Evolutionary conservation across 2,888 invertebrate species (phyloP), one percentile per base, ranked within the genome.

Genomic region (Sminthurinus aureus): DNA sequence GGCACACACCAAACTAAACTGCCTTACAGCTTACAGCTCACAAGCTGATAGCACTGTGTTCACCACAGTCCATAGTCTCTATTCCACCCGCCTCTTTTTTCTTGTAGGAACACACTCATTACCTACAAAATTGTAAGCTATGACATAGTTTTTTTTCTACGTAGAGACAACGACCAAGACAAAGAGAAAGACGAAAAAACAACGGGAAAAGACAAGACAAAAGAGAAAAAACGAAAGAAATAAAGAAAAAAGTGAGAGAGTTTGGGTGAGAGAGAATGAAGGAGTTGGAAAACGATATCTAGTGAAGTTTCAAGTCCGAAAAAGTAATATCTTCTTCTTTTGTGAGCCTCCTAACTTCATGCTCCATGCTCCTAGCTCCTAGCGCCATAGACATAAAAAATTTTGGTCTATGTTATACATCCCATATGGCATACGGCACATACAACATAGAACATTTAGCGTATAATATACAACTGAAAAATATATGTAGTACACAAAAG

Each of bases 251-350:
- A 38, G 6, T 4, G 38, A 4, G 38, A 38, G 38, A 38, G 38
- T 38, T 38, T 38, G 38, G 38, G 38, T 38, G 20, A 69, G n/a
- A 69, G n/a, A 50, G 86, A 87, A 85, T 85, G 84, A 78, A 85
- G 87, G 84, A 85, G 84, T 85, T 85, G 86, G 85, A 85, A 86
- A 82, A 26, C 81, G 84, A 83, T 52, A 18, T 58, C 58, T 58
- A 58, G 58, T 58, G 4, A 58, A 58, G 58, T 58, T 58, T 58
- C 58, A 58, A 58, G 58, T 58, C 58, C 58, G 58, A 58, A 58
- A 58, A 58, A 58, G 58, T 58, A 58, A 58, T 58, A 58, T 58
- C 58, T 58, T 58, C 58, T 58, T 38, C 38, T 38, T 38, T 38
- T 38, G 38, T 38, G 38, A 38, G 38, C 6, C 38, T 38, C 38